phyloP scores from a whole-genome alignment of 2,113 vertebrate species.

The Cynopterus brachyotis region DNA sequence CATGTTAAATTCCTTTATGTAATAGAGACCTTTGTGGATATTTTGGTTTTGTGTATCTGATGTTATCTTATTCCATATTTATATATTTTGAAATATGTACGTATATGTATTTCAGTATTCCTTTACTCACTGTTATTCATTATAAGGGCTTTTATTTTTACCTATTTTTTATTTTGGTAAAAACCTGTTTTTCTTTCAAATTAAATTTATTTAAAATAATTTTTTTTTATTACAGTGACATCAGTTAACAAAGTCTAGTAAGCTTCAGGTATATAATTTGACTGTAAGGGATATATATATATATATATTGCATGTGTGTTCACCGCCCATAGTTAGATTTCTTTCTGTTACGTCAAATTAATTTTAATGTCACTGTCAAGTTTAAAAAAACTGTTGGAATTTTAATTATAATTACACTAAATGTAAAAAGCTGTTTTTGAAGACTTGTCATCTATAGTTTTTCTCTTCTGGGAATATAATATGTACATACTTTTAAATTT shows the following conservation, averaged over 20 bases:
- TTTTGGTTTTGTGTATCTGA: neutral
- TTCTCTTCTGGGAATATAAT: conserved; percentile 4
- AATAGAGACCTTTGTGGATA: neutral
- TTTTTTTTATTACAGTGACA: too few species aligned
- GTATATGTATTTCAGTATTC: neutral
- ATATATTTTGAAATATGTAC: neutral
- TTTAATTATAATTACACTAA: conserved; percentile 13
- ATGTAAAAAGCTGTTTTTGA: neutral
- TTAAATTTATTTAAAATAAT: neutral
- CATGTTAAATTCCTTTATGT: conserved; percentile 4
- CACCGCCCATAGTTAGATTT: too few species aligned
- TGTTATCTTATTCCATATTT: neutral
- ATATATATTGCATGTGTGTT: too few species aligned
- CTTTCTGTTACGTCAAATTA: neutral
- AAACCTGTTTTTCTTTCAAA: neutral
- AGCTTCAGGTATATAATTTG: too few species aligned
- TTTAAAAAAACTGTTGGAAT: neutral
- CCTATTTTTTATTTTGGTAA: neutral
- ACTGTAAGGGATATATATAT: too few species aligned
- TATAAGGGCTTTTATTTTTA: neutral
- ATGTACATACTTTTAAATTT: neutral
- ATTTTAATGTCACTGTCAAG: neutral
- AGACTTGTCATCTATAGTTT: neutral
- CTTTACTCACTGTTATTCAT: neutral
- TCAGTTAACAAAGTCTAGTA: too few species aligned